Base-by-base conservation (phyloP, 2,888 invertebrate species). In the Scaptomyza cyrtandrae region DNA sequence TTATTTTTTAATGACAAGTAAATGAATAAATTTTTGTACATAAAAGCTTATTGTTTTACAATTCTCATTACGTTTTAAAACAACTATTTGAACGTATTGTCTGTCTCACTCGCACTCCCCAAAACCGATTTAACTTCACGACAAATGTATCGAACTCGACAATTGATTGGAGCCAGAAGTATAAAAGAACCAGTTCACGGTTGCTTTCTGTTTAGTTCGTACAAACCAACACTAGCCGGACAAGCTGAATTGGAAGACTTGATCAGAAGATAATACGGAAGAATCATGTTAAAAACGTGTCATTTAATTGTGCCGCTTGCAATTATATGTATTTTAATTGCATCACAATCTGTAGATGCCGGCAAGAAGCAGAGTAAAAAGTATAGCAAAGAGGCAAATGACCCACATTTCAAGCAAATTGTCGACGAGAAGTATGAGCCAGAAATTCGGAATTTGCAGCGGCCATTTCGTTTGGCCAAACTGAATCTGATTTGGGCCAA, bases 381-480 rank as follows among this genome's bases (percentile, higher is more conserved):
- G 62, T 91, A 91, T 69, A 90, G 90, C 3, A 83, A 80, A 6
- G 91, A 91, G 61, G 83, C 90, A 29, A 91, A 91, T 49, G 79
- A 80, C 39, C 88, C 80, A 33, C 69, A 80, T 56, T 83, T 75
- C n/a, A 50, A 79, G 60, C 71, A 84, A 60, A 71, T 91, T 0
- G 83, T 82, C 9, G 86, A 89, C 0, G 92, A 92, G 35, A 90
- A 88, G 53, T 91, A 91, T 74, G 91, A 92, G 63, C 93, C 94
- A 0, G 93, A 95, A 65, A 94, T 97, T 74, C 94, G 96, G 86
- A 95, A 94, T 65, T 91, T 97, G 48, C 95, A 97, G 77, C 95
- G 95, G 86, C 98, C 98, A 5, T 98, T 96, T 92, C 94, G 98
- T 78, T 97, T 98, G 95, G 95, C 96, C 33, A 98, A 98, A 93